Percentiles rank a stretch among this genome's conserved stretches.
Evolutionary conservation across 2,888 invertebrate species (phyloP).

Genomic region (Thera obeliscata): DNA sequence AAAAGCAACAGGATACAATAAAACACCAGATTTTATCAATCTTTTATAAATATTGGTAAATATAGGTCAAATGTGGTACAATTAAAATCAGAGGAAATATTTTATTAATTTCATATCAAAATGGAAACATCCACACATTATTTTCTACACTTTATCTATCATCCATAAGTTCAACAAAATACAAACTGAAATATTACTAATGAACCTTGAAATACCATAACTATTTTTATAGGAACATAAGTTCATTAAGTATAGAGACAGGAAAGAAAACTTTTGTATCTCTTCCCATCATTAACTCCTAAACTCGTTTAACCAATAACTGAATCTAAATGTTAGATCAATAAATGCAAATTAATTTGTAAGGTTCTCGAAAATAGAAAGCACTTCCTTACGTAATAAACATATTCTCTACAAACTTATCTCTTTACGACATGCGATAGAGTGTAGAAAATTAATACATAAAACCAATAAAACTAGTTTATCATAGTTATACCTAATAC

Average conservation of each 20-base stretch:
- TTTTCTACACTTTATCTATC: constrained; percentile 82
- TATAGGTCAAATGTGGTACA: constrained; percentile 84
- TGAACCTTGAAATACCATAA: no score
- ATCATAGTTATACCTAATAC: constrained; percentile 25
- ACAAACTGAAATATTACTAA: constrained; percentile 43
- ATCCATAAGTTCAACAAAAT: constrained; percentile 42
- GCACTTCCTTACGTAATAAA: constrained; percentile 39
- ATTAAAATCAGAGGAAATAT: constrained; percentile 83
- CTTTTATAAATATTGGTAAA: constrained; percentile 84
- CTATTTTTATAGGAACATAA: constrained; percentile 75
- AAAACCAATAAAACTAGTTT: constrained; percentile 77
- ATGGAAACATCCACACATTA: constrained; percentile 79
- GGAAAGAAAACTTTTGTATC: constrained; percentile 46
- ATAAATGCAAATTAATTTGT: constrained; percentile 44
- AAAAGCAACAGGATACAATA: constrained; percentile 33
- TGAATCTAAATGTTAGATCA: constrained; percentile 34
- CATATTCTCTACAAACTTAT: constrained; percentile 39
- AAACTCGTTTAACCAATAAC: constrained; percentile 34
- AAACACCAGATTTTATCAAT: constrained; percentile 74
- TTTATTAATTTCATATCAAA: constrained; percentile 82
- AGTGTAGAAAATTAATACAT: constrained; percentile 80
- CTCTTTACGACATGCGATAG: constrained; percentile 65
- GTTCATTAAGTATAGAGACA: constrained; percentile 62
- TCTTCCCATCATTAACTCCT: constrained; percentile 56
- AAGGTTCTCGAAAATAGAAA: constrained; percentile 40